Conservation (phyloP, 1,140 invertebrate species). For the Muscidifurax raptorellus region DNA sequence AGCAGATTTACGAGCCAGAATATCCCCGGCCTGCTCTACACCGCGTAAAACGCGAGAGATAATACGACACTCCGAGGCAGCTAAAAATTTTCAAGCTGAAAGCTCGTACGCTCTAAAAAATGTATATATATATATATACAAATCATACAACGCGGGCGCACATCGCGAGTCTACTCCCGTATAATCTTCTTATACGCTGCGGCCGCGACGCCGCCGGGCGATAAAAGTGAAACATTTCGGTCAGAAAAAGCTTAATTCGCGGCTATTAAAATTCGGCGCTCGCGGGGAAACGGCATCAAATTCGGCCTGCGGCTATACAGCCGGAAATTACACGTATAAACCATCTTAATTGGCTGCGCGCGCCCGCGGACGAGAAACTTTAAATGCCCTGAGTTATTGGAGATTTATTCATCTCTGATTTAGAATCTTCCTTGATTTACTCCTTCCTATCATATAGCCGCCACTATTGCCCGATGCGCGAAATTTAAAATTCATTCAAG, state of each 20-base stretch:
- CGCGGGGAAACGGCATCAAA: not conserved
- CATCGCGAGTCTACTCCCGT: not conserved
- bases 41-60: not conserved
- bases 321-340: constrained; percentile 33
- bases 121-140: not conserved
- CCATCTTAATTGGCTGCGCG: constrained; percentile 14
- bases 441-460: not conserved
- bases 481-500: not conserved
- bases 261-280: constrained; percentile 23
- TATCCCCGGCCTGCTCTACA: not conserved
- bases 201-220: no score
- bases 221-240: constrained; percentile 36
- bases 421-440: not conserved
- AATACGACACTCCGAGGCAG: not conserved
- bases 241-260: constrained; percentile 28
- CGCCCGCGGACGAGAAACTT: not conserved
- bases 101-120: not conserved
- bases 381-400: constrained; percentile 23
- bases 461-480: not conserved
- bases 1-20: not conserved
- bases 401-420: constrained; percentile 21
- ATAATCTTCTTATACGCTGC: not conserved
- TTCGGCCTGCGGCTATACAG: not conserved
- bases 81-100: constrained; percentile 12
- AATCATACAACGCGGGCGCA: not conserved